Evolutionary conservation across 1,140 invertebrate species (phyloP), one percentile per base, ranked within the genome.

Genomic region (Nasonia giraulti): DNA sequence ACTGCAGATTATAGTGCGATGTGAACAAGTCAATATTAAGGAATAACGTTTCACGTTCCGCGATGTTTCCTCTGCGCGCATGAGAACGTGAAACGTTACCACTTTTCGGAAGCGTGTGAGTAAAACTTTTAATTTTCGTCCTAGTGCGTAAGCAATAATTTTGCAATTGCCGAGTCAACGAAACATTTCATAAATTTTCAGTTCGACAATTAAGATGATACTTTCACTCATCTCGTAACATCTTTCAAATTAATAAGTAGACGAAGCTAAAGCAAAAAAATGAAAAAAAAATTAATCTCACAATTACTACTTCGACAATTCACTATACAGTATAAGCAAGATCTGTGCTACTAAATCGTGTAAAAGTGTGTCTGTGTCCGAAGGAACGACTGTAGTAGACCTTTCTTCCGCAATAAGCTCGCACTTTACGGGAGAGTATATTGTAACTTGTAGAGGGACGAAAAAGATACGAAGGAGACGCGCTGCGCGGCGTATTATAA

Each of bases 401-500:
- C 50, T 62, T 62, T 62, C 55, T n/a, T 62, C 55, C 55, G 55
- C 17, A n/a, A 62, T 62, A 62, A 62, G 55, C 55, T 50, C 47
- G 47, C 11, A 17, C 47, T 50, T 50, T 14, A 50, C 14, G 47
- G 11, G 12, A 50, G 12, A 50, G 14, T 50, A 44, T 50, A 50
- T 50, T 12, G 17, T 50, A 50, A 50, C 2, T 17, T 50, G 10
- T 50, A 50, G 47, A 50, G 11, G 47, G 12, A 50, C 27, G 27
- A 27, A 2, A 14, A 50, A 17, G 47, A 50, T 50, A 12, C 12
- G 50, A 55, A 55, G 12, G 17, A 17, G 55, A 62, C 55, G 55
- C 55, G 55, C 55, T 62, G 55, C 55, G 55, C 55, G 55, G n/a
- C 17, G 55, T 50, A 17, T 44, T 50, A 17, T n/a, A 89, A 90